phyloP scores from a whole-genome alignment of 35 echinoderm and acorn worm genomes.

The Heliocidaris tuberculata region DNA sequence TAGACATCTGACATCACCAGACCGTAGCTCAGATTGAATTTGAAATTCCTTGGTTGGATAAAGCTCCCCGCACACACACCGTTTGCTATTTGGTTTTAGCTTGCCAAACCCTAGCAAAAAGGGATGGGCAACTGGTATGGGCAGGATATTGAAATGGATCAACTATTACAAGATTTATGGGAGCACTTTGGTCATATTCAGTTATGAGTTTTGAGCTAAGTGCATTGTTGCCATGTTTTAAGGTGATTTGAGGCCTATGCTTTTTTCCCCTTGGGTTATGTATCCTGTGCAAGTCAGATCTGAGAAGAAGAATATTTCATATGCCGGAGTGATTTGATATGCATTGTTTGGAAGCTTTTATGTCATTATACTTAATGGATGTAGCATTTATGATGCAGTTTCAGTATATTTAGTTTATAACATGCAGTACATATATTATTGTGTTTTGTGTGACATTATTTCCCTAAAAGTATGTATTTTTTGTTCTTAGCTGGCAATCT shows the following conservation, averaged over 20 bases:
- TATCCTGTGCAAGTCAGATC: not conserved
- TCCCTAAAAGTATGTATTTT: not conserved
- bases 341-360: not conserved
- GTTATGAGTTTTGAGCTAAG: not conserved
- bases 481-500: not conserved
- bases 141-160: not conserved
- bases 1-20: not conserved
- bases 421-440: not conserved
- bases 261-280: not conserved
- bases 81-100: not conserved
- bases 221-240: not conserved
- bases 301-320: not conserved
- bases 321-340: not conserved
- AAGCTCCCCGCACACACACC: not conserved
- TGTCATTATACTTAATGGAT: not conserved
- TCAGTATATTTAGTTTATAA: not conserved
- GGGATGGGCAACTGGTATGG: not conserved
- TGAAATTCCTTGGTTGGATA: not conserved
- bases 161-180: not conserved
- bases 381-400: not conserved
- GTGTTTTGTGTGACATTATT: not conserved
- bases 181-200: not conserved
- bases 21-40: not conserved
- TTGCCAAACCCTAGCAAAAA: not conserved
- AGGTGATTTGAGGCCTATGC: not conserved